Evolutionary conservation across 2,113 vertebrate species (phyloP).

Genomic region (Tragelaphus imberbis): DNA sequence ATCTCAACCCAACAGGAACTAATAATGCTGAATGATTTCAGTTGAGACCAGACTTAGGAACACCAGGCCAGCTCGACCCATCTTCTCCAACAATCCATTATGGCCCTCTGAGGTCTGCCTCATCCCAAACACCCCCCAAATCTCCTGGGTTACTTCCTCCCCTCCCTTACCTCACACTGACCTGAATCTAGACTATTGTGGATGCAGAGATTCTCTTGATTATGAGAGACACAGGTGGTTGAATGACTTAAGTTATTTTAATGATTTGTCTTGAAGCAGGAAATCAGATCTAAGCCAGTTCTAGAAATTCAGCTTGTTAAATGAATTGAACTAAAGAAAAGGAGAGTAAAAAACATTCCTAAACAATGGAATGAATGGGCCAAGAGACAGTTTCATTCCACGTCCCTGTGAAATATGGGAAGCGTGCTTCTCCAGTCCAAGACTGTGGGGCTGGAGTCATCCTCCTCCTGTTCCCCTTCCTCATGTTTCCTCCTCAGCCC

Average conservation of each 20-base stretch:
- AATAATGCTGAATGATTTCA: not conserved
- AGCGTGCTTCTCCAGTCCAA: not conserved
- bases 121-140: not conserved
- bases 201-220: not conserved
- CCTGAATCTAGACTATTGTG: not conserved
- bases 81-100: not conserved
- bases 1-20: not conserved
- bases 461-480: not conserved
- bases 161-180: not conserved
- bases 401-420: rapidly evolving
- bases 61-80: not conserved
- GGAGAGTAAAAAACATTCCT: not conserved
- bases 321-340: conserved; percentile 7
- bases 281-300: conserved; percentile 7
- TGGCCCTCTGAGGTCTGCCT: not conserved
- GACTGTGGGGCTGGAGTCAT: not conserved
- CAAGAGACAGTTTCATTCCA: not conserved
- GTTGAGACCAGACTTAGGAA: not conserved
- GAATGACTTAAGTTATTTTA: not conserved
- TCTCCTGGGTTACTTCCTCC: not conserved
- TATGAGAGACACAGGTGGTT: not conserved
- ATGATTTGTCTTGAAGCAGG: not conserved
- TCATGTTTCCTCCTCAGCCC: not conserved
- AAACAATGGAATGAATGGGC: not conserved
- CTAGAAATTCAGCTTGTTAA: conserved; percentile 26